Conservation (phyloP, 2,888 invertebrate species). For the Pollenia griseotomentosa region DNA sequence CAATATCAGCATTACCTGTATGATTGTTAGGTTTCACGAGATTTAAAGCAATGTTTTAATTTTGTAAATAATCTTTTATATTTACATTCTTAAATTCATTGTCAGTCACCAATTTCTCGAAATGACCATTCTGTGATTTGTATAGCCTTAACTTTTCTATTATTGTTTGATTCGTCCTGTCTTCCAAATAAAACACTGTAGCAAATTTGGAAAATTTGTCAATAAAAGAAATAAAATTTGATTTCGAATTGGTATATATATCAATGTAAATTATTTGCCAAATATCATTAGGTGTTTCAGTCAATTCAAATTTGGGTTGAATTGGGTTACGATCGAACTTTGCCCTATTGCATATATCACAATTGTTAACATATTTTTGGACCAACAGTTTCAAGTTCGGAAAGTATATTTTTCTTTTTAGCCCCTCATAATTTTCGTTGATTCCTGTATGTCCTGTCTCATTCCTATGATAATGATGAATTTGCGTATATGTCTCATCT, state of each 20-base stretch:
- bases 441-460: conserved; percentile 22
- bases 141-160: conserved; percentile 28
- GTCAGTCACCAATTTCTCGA: conserved; percentile 14
- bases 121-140: conserved; percentile 13
- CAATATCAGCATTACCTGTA: conserved; percentile 20
- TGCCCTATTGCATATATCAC: conserved; percentile 51
- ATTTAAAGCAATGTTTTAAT: conserved; percentile 12
- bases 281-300: conserved; percentile 30
- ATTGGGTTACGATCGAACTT: conserved; percentile 42
- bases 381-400: conserved; percentile 59
- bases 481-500: neutral
- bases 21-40: conserved; percentile 6
- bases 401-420: conserved; percentile 50
- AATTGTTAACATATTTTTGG: conserved; percentile 69
- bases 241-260: conserved; percentile 23
- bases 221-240: conserved; percentile 5
- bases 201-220: conserved; percentile 18
- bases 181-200: conserved; percentile 25
- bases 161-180: conserved; percentile 29
- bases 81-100: conserved; percentile 29
- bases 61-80: conserved; percentile 9
- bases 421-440: conserved; percentile 6
- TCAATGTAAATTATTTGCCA: conserved; percentile 29
- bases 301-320: conserved; percentile 20
- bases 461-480: conserved; percentile 60